Evolutionary conservation across 1,140 invertebrate species (phyloP).

Genomic region (Pseudomyrmex concolor): DNA sequence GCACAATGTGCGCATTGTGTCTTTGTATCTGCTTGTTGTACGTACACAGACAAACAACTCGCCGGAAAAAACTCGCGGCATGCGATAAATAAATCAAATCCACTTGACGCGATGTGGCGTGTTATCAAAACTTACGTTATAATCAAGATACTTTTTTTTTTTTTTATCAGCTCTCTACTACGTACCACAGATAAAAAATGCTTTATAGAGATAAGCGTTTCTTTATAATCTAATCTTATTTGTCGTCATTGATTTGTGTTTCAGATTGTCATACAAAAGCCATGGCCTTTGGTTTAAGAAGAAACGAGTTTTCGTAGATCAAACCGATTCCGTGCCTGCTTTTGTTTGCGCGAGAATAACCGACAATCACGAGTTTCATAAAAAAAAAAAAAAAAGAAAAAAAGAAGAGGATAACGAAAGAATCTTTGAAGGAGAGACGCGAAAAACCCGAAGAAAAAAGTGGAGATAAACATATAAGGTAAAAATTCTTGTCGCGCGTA

Average conservation of each 20-base stretch:
- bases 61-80: not conserved
- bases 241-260: constrained; percentile 43
- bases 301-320: constrained; percentile 11
- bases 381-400: constrained; percentile 17
- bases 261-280: constrained; percentile 54
- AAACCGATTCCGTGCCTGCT: constrained; percentile 33
- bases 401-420: constrained; percentile 43
- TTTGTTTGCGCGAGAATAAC: constrained; percentile 21
- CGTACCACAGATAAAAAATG: constrained; percentile 6
- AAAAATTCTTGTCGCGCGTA: constrained; percentile 30
- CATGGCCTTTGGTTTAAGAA: constrained; percentile 54
- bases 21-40: not conserved
- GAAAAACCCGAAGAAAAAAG: constrained; percentile 46
- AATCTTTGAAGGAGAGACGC: constrained; percentile 35
- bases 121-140: constrained; percentile 19
- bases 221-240: constrained; percentile 60
- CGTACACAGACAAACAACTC: not conserved
- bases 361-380: constrained; percentile 27
- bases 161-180: constrained; percentile 1
- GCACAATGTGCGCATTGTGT: not conserved
- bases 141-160: not conserved
- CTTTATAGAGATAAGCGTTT: not conserved
- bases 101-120: not conserved
- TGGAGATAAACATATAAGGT: constrained; percentile 53
- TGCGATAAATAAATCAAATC: constrained; percentile 5